phyloP scores from a whole-genome alignment of 2,888 invertebrate genomes.

The Mesorhabditis belari region DNA sequence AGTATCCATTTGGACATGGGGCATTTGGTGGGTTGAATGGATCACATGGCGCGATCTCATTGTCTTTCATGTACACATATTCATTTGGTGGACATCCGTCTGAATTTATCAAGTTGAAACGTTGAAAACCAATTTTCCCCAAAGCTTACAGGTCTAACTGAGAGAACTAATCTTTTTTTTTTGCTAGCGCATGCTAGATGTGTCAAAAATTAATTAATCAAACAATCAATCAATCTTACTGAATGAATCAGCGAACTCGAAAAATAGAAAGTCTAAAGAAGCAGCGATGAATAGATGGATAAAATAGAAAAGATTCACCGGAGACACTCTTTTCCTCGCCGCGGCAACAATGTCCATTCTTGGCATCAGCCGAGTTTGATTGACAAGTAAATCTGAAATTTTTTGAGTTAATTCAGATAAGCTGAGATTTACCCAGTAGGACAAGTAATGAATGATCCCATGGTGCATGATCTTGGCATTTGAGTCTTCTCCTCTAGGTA shows the following conservation, averaged over 20 bases:
- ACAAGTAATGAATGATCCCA: conserved; percentile 52
- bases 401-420: conserved; percentile 19
- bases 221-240: too few relatives aligned
- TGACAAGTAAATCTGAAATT: conserved; percentile 19
- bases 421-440: conserved; percentile 51
- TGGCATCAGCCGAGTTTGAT: conserved; percentile 43
- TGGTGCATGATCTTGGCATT: conserved; percentile 49
- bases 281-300: too few relatives aligned
- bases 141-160: too few relatives aligned
- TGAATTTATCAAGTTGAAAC: too few relatives aligned
- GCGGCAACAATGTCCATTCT: conserved; percentile 49
- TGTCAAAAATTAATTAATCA: too few relatives aligned
- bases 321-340: conserved; percentile 45
- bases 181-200: too few relatives aligned
- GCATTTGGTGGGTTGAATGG: conserved; percentile 46
- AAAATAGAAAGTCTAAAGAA: too few relatives aligned
- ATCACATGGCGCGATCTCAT: conserved; percentile 50
- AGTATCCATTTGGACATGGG: conserved; percentile 43
- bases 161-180: too few relatives aligned
- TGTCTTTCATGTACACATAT: conserved; percentile 51
- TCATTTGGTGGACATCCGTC: conserved; percentile 52
- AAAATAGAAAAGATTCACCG: conserved; percentile 17
- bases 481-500: conserved; percentile 46
- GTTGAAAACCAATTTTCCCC: too few relatives aligned
- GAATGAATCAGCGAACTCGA: too few relatives aligned